Base-by-base conservation (phyloP, 2,113 vertebrate species). In the Procavia capensis region DNA sequence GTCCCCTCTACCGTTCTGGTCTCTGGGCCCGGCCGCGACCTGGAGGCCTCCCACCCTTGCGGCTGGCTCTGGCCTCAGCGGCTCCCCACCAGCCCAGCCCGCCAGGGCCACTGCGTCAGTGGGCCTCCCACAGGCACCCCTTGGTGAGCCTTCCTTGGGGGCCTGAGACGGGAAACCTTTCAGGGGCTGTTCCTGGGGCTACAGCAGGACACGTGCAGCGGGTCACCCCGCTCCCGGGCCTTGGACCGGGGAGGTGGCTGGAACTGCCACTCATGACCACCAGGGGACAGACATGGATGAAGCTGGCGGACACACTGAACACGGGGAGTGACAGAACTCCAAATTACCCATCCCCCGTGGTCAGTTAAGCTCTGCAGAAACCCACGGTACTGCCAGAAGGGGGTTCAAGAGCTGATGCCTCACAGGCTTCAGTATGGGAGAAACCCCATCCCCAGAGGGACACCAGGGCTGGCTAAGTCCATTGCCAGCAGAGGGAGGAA, bases 391-490 rank as follows among this genome's bases (percentile, higher is more conserved):
- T 1, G 22, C 8, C 3, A 2, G 57, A 27, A 19, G 8, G 6
- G 27, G 5, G 78, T 22, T 17, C 64, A 10, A 2, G 1, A 2
- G 5, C 36, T 14, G 36, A 22, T n/a, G 13, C 29, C 64, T 27
- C 54, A 9, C 75, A 45, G 4, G 22, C 75, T 39, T 17, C 80
- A 9, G 14, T 27, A 22, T 11, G 19, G 39, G 59, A 5, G 29
- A 34, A 5, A 27, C 29, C 57, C 57, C 20, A 59, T 31, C 63
- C 63, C 3, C 43, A 59, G 41, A 70, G 43, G 43, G 74, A 70
- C 27, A 0, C 1, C 25, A 8, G 3, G 3, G 41, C 47, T 16
- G 14, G 31, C 2, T 4, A 2, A 20, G 47, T 25, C 5, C 29
- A 9, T 45, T 31, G 36, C 29, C 34, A 5, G 1, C 11, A 2